Evolutionary conservation across 37 sponge, comb jelly and placozoan genomes (phyloP).

Genomic region (Petrosia ficiformis): DNA sequence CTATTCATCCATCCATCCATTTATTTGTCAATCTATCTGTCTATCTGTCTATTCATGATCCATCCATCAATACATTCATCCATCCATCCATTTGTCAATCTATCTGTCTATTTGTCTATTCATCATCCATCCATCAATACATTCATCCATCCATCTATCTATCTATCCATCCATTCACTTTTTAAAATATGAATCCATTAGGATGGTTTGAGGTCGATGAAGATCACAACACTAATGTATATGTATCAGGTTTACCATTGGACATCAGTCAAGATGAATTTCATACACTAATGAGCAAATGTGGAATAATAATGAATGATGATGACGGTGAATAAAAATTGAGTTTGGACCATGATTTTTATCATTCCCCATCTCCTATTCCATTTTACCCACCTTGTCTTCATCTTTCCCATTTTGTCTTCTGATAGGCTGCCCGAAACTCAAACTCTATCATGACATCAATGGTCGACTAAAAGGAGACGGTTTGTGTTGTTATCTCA

Average conservation of each 20-base stretch:
- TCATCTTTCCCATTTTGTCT: constrained; percentile 1
- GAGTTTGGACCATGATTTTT: background rate
- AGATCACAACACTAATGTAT: constrained; percentile 78
- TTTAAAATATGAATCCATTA: background rate
- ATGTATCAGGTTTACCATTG: constrained; percentile 85
- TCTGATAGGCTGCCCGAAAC: constrained; percentile 76
- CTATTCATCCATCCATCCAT: no score
- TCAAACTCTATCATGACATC: constrained; percentile 84
- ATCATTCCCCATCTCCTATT: background rate
- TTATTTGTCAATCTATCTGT: no score
- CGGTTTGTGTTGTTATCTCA: constrained; percentile 89
- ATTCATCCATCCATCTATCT: background rate
- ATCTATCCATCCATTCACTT: background rate
- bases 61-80: no score
- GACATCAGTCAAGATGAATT: constrained; percentile 86
- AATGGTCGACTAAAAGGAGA: constrained; percentile 94
- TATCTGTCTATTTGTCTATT: no score
- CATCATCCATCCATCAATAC: no score
- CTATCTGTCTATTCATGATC: no score
- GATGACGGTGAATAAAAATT: constrained; percentile 55
- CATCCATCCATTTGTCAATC: no score
- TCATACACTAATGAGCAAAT: constrained; percentile 80
- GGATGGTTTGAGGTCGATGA: constrained; percentile 96
- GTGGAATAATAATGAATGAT: constrained; percentile 87
- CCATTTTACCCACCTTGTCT: background rate